Evolutionary conservation across 2,888 invertebrate genomes (phyloP).

Genomic region (Caenorhabditis japonica): DNA sequence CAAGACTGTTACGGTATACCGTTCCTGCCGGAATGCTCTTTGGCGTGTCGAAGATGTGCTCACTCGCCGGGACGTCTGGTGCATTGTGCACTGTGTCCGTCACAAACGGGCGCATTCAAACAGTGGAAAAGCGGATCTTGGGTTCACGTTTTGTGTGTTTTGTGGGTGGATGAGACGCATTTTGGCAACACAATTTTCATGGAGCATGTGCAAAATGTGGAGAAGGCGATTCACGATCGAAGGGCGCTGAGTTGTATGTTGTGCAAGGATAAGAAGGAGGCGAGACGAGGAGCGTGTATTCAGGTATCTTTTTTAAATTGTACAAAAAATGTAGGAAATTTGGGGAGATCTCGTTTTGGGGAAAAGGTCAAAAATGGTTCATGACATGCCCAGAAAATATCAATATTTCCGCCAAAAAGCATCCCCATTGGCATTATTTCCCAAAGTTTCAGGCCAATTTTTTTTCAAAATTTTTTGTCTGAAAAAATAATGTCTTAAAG

Average conservation of each 20-base stretch:
- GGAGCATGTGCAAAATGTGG: slow-evolving; percentile 89
- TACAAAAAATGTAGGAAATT: no score
- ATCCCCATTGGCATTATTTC: no score
- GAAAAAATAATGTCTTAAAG: no score
- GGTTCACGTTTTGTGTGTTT: slow-evolving; percentile 98
- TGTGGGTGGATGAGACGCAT: slow-evolving; percentile 93
- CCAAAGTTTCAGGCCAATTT: no score
- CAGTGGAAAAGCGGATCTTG: slow-evolving; percentile 92
- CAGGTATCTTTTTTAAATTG: no score
- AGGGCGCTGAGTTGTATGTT: slow-evolving; percentile 94
- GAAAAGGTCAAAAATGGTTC: no score
- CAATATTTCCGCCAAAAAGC: no score
- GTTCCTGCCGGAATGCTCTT: slow-evolving; percentile 96
- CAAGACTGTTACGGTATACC: slow-evolving; percentile 96
- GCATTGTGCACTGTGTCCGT: slow-evolving; percentile 97
- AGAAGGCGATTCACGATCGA: slow-evolving; percentile 78
- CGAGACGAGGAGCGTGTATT: slow-evolving; percentile 25
- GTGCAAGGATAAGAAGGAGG: slow-evolving; percentile 24
- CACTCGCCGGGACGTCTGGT: slow-evolving; percentile 94
- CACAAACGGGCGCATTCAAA: slow-evolving; percentile 97
- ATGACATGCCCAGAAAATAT: no score
- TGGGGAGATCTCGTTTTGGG: not conserved
- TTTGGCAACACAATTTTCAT: slow-evolving; percentile 90
- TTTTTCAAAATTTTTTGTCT: no score
- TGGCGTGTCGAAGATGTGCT: slow-evolving; percentile 94